Conservation (phyloP, 2,113 vertebrate genomes). For the Opisthocomus hoazin region DNA sequence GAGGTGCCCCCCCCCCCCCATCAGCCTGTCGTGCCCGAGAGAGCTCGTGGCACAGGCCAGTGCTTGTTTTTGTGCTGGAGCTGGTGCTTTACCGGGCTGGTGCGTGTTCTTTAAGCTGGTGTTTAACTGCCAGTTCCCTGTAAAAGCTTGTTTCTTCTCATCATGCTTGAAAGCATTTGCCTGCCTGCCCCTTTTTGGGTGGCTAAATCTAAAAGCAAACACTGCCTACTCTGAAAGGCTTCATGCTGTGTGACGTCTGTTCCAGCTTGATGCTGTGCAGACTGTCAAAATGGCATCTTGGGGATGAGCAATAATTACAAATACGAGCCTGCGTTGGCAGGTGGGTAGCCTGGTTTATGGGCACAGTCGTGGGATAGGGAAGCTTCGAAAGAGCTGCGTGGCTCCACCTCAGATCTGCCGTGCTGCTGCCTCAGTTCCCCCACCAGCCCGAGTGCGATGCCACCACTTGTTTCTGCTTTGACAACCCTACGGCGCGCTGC, state of each 20-base stretch:
- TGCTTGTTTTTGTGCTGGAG: neutral
- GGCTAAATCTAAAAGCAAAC: neutral
- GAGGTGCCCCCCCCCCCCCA: neutral
- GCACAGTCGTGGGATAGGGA: neutral
- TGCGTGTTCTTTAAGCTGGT: neutral
- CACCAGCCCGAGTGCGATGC: too few species aligned
- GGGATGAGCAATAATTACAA: neutral
- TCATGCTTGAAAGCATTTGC: neutral
- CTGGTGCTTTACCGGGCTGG: neutral
- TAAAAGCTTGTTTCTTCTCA: conserved; percentile 29
- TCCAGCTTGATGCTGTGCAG: neutral
- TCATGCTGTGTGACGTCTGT: neutral
- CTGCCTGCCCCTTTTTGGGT: neutral
- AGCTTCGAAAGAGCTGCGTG: neutral
- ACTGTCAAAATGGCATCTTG: neutral
- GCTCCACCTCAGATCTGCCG: neutral
- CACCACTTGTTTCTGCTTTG: neutral
- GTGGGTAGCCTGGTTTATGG: neutral
- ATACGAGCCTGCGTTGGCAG: neutral
- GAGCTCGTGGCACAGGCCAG: neutral
- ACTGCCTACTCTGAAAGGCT: neutral
- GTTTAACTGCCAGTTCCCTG: conserved; percentile 6
- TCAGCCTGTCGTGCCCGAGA: neutral
- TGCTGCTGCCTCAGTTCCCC: neutral
- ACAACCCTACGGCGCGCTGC: rapidly evolving